Percentiles rank a stretch among this genome's conserved stretches.
These are phyloP conservation scores for Paraescarpia echinospica DNA, from an alignment of 1,140 invertebrate species.

Conservation along the genomic window DNA sequence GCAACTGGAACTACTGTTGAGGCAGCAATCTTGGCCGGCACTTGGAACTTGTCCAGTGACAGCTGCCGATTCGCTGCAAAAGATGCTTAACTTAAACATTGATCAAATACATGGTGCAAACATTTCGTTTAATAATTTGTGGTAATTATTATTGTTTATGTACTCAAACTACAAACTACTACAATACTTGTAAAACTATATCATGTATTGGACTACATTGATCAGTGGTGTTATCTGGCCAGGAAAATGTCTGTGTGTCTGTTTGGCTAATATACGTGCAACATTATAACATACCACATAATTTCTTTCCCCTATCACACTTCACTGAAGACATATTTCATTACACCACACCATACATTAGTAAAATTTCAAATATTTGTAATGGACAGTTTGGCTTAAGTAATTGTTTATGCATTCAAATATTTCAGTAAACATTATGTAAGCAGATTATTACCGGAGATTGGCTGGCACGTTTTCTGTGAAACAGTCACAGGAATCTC, in stretches of 20 bases:
- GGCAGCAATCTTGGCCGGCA: background rate
- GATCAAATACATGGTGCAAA: no score
- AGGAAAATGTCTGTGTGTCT: background rate
- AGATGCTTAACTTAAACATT: background rate
- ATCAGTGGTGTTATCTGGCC: background rate
- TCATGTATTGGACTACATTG: no score
- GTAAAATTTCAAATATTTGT: no score
- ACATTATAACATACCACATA: background rate
- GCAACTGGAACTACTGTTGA: background rate
- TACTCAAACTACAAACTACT: background rate
- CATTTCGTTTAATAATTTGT: no score
- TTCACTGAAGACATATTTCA: no score
- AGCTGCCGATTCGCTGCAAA: background rate
- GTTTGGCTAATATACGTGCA: background rate
- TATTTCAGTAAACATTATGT: background rate
- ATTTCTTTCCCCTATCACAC: background rate
- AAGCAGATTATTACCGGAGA: background rate
- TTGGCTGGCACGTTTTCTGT: background rate
- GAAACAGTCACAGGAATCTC: background rate
- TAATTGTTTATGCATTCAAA: background rate
- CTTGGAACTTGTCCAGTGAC: background rate
- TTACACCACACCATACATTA: no score
- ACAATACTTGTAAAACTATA: background rate
- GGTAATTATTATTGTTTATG: background rate
- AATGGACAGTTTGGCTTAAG: no score